A percentile compares a stretch with the other conserved stretches of the same genome.
Evolutionary conservation across 1,140 invertebrate genomes (phyloP).

Genomic region (Arctopsyche grandis): DNA sequence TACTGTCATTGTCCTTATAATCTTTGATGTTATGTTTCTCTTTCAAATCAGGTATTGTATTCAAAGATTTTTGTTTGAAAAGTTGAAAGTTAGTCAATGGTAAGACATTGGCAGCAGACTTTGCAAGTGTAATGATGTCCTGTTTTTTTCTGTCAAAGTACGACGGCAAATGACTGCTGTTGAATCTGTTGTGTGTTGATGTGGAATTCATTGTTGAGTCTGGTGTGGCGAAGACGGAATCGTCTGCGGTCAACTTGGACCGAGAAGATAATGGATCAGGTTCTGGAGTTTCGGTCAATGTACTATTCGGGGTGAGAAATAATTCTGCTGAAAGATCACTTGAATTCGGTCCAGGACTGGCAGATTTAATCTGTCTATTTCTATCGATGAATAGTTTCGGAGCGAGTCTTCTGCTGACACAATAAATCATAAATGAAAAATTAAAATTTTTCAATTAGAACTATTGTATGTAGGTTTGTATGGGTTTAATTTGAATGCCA

Average conservation of each 20-base stretch:
- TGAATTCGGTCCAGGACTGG: conserved; percentile 22
- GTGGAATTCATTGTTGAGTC: conserved; percentile 56
- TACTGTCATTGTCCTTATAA: conserved; percentile 57
- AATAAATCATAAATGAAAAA: conserved; percentile 30
- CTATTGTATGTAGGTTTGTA: neutral
- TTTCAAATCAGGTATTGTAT: conserved; percentile 62
- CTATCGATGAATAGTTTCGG: conserved; percentile 51
- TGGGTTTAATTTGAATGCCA: neutral
- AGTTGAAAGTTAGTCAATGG: conserved; percentile 64
- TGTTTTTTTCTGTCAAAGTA: conserved; percentile 64
- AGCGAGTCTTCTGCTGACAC: conserved; percentile 48
- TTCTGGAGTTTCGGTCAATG: conserved; percentile 55
- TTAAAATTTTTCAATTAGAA: conserved; percentile 10
- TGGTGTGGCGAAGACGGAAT: conserved; percentile 59
- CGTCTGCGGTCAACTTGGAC: conserved; percentile 55
- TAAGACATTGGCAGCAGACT: conserved; percentile 58
- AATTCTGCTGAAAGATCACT: conserved; percentile 58
- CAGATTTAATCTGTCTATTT: conserved; percentile 30
- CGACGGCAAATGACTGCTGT: conserved; percentile 59
- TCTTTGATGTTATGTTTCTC: conserved; percentile 56
- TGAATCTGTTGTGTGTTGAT: conserved; percentile 42
- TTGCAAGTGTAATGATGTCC: conserved; percentile 57
- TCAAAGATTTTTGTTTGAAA: conserved; percentile 65
- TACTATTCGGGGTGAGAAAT: conserved; percentile 60
- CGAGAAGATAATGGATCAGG: conserved; percentile 59